These are phyloP conservation scores for Pseudotriccus pelzelni DNA, from an alignment of 2,797 vertebrate species.

Conservation along the genomic window DNA sequence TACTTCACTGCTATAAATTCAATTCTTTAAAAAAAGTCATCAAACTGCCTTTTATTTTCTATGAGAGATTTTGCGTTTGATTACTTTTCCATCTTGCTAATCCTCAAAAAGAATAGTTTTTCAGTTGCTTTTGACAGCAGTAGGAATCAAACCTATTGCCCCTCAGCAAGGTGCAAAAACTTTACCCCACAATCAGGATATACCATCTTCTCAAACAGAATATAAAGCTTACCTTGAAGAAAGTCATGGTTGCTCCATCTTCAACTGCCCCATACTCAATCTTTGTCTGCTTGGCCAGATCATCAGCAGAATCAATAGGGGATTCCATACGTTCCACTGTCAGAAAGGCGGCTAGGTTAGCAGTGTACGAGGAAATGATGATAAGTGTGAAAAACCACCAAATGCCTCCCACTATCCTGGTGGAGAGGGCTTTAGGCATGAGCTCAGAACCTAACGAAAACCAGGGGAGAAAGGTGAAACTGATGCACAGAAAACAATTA, in stretches of 20 bases:
- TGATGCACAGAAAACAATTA: conserved; percentile 68
- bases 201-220: neutral
- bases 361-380: conserved; percentile 99
- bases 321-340: conserved; percentile 99
- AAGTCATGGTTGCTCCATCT: conserved; percentile 96
- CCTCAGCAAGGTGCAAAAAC: neutral
- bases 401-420: conserved; percentile 99
- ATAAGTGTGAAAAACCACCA: conserved; percentile 99
- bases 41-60: neutral
- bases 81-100: neutral
- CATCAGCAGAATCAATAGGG: conserved; percentile 95
- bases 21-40: neutral
- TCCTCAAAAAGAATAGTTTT: neutral
- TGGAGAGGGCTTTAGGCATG: conserved; percentile 99
- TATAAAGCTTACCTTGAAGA: conserved; percentile 90
- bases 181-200: neutral
- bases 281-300: conserved; percentile 98
- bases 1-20: neutral
- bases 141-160: accelerated
- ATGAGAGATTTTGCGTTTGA: neutral
- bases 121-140: neutral
- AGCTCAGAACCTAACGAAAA: conserved; percentile 97
- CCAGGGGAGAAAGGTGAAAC: conserved; percentile 81
- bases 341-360: conserved; percentile 98
- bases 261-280: conserved; percentile 97